A percentile compares a stretch with the other conserved stretches of the same genome.
These are phyloP conservation scores for Neomorphus geoffroyi DNA, from an alignment of 2,797 vertebrate species.

Conservation along the genomic window DNA sequence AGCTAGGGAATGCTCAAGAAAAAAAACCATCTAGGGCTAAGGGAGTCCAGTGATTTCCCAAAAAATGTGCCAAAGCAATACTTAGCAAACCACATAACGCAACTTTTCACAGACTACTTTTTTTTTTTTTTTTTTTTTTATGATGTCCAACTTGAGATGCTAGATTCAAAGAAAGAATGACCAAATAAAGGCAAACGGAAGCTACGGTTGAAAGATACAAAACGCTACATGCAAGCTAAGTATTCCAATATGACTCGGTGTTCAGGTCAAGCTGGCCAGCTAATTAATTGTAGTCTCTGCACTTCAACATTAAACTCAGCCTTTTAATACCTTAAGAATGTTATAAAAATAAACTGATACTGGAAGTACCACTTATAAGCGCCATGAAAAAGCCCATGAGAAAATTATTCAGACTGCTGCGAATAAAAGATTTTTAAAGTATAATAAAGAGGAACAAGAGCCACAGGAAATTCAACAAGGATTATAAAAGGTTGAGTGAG, in stretches of 20 bases:
- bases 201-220: neutral
- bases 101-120: neutral
- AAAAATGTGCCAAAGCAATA: neutral
- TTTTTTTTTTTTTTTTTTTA: neutral
- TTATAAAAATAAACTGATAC: neutral
- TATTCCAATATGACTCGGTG: neutral
- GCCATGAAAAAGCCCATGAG: neutral
- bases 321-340: neutral
- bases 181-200: neutral
- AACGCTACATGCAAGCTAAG: neutral
- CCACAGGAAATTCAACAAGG: neutral
- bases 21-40: neutral
- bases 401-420: neutral
- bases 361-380: neutral
- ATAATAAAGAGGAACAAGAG: neutral
- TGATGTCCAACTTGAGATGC: neutral
- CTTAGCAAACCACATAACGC: neutral
- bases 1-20: neutral
- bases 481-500: neutral
- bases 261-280: neutral
- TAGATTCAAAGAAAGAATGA: neutral
- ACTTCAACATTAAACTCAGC: neutral
- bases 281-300: neutral
- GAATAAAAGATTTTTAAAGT: neutral
- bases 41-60: neutral